phyloP scores from a whole-genome alignment of 2,797 vertebrate genomes.

The Lagorchestes hirsutus region DNA sequence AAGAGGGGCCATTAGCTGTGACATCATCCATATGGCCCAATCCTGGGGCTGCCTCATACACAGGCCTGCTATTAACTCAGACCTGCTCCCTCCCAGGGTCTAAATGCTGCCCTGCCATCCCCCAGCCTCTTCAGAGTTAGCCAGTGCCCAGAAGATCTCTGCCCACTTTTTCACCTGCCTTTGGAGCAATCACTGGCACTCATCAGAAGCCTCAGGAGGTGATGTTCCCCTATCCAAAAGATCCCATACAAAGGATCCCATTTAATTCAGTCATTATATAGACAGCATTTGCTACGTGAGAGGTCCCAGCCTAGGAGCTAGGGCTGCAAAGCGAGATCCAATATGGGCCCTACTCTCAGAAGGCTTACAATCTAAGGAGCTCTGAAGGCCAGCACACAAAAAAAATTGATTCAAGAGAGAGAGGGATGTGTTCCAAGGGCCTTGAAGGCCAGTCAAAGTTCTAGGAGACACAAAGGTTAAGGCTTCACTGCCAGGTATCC shows the following conservation, averaged over 20 bases:
- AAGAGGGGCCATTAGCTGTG: not conserved
- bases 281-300: not conserved
- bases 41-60: too few species aligned
- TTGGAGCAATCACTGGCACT: not conserved
- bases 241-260: not conserved
- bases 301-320: not conserved
- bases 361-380: not conserved
- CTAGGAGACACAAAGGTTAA: too few species aligned
- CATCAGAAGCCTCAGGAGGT: not conserved
- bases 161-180: not conserved
- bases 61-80: too few species aligned
- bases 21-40: not conserved
- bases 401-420: not conserved
- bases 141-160: too few species aligned
- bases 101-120: not conserved
- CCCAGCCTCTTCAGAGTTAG: not conserved
- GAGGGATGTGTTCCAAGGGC: not conserved
- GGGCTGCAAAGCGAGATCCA: not conserved
- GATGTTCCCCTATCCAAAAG: not conserved
- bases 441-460: not conserved
- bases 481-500: not conserved
- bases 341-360: not conserved
- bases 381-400: not conserved
- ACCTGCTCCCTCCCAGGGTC: too few species aligned
- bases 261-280: not conserved